Evolutionary conservation across 2,797 vertebrate species (phyloP).

Genomic region (Hippoglossus hippoglossus): DNA sequence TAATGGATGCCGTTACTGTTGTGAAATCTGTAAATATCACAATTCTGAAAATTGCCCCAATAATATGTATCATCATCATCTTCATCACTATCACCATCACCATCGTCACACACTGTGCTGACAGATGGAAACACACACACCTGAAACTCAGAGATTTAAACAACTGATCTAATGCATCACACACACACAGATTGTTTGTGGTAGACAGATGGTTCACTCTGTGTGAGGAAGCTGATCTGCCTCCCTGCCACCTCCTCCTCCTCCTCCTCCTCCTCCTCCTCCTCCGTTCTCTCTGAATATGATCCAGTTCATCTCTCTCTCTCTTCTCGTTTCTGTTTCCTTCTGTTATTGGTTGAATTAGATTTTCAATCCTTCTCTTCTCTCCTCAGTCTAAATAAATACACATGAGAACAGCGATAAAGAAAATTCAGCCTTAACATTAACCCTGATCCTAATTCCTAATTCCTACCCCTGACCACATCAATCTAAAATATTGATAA

Average conservation of each 20-base stretch:
- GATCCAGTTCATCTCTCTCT: constrained; percentile 7
- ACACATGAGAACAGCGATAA: too few species aligned
- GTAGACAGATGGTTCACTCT: constrained; percentile 66
- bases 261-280: constrained; percentile 19
- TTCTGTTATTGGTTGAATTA: not conserved
- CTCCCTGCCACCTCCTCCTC: constrained; percentile 32
- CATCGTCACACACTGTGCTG: not conserved
- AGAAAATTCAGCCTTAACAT: too few species aligned
- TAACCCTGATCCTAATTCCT: too few species aligned
- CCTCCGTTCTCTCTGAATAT: not conserved
- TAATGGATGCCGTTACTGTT: too few species aligned
- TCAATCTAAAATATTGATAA: too few species aligned
- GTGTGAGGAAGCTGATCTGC: constrained; percentile 66
- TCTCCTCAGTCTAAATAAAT: too few species aligned
- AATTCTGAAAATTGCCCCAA: too few species aligned
- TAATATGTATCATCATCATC: not conserved
- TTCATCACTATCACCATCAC: constrained; percentile 1
- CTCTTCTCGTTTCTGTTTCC: constrained; percentile 2
- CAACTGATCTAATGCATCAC: not conserved
- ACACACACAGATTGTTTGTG: constrained; percentile 15
- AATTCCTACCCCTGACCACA: too few species aligned
- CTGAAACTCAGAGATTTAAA: not conserved
- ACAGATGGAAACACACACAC: constrained; percentile 1
- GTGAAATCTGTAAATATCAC: too few species aligned
- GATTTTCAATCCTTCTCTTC: too few species aligned